These are phyloP conservation scores for Montipora cactus DNA, from an alignment of 64 coral and sea anemone genomes.

Conservation along the genomic window DNA sequence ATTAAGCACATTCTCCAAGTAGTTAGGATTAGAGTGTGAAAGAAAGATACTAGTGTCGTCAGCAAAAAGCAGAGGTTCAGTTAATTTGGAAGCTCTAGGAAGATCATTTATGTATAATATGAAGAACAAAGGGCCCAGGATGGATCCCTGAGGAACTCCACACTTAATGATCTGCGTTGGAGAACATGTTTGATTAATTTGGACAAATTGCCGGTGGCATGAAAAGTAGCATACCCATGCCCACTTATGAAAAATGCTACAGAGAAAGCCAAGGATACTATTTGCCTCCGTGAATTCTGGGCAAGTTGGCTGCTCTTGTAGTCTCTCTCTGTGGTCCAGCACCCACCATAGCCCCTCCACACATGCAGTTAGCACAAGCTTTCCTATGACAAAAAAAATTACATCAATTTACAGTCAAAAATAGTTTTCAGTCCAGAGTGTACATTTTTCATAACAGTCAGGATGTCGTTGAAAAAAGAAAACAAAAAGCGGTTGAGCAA, in stretches of 20 bases:
- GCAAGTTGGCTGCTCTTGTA: slow-evolving; percentile 58
- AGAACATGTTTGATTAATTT: too few relatives aligned
- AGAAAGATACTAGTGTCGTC: too few relatives aligned
- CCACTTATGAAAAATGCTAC: slow-evolving; percentile 59
- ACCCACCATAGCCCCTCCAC: slow-evolving; percentile 16
- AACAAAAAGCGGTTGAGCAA: neutral
- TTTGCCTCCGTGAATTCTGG: slow-evolving; percentile 2
- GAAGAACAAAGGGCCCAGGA: too few relatives aligned
- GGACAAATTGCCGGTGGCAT: too few relatives aligned
- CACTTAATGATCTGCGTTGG: too few relatives aligned
- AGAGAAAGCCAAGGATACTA: slow-evolving; percentile 66
- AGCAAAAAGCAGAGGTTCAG: too few relatives aligned
- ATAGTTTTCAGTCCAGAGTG: slow-evolving; percentile 3
- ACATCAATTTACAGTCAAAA: neutral
- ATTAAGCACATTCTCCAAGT: neutral
- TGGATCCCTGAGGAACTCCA: too few relatives aligned
- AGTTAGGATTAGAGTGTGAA: too few relatives aligned
- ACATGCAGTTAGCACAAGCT: neutral
- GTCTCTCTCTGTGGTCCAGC: slow-evolving; percentile 11
- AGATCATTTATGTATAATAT: too few relatives aligned
- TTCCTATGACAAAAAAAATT: neutral
- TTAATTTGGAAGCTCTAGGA: too few relatives aligned
- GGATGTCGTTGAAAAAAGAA: neutral
- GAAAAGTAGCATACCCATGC: slow-evolving; percentile 28
- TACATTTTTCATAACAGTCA: neutral